These are phyloP conservation scores for Buphagus erythrorhynchus DNA, from an alignment of 2,797 vertebrate species.

Conservation along the genomic window DNA sequence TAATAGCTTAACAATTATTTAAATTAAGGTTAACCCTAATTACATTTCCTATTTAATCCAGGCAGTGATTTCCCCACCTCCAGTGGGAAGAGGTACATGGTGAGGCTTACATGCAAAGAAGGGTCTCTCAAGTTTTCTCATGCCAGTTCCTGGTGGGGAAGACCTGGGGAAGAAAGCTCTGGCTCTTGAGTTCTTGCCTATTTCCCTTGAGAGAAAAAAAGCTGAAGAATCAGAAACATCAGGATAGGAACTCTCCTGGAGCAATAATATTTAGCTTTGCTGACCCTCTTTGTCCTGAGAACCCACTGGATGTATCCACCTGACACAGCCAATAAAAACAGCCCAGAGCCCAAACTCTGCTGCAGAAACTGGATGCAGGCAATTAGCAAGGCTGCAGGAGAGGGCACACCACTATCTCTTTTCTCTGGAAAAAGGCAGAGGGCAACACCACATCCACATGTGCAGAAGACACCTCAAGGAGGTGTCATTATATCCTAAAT, in stretches of 20 bases:
- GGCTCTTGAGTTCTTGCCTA: not conserved
- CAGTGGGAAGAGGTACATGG: not conserved
- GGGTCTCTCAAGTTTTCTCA: not conserved
- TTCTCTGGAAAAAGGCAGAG: not conserved
- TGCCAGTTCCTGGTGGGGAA: accelerated
- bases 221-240: not conserved
- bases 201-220: not conserved
- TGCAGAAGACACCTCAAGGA: not conserved
- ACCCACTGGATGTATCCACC: not conserved
- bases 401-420: not conserved
- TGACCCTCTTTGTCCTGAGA: not conserved
- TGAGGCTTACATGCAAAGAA: not conserved
- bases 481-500: not conserved
- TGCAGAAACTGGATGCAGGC: accelerated
- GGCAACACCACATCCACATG: not conserved
- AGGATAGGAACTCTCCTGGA: not conserved
- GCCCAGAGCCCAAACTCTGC: not conserved
- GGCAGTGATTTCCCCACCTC: not conserved
- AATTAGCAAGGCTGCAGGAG: not conserved
- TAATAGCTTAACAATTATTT: conserved; percentile 20
- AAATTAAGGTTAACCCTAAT: conserved; percentile 31
- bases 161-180: not conserved
- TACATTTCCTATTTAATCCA: conserved; percentile 8
- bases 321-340: not conserved
- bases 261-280: not conserved